Evolutionary conservation across 2,113 vertebrate genomes (phyloP).

Genomic region (Natator depressus): DNA sequence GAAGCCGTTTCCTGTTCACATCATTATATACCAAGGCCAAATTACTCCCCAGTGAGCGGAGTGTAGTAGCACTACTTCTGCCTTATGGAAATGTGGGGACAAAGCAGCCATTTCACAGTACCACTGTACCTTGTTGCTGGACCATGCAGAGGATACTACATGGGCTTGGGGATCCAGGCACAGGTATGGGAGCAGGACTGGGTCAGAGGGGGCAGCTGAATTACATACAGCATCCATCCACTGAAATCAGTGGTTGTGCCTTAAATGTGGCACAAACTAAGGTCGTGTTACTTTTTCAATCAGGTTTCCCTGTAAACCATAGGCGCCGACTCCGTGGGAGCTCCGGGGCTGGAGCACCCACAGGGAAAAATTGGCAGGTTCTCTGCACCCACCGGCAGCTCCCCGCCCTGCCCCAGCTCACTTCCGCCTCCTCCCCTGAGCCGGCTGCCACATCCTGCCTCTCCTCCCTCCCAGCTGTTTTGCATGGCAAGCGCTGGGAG

Average conservation of each 20-base stretch:
- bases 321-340: no score
- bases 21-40: neutral
- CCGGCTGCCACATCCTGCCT: no score
- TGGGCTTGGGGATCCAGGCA: neutral
- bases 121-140: neutral
- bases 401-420: no score
- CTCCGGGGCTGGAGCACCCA: no score
- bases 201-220: neutral
- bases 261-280: neutral
- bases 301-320: neutral
- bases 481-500: no score
- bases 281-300: neutral
- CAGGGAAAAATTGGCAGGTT: no score
- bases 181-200: neutral
- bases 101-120: neutral
- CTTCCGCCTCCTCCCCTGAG: no score
- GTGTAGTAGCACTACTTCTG: neutral
- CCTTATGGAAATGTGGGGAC: neutral
- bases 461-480: no score
- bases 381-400: no score
- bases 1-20: neutral
- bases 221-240: neutral
- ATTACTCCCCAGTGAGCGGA: neutral
- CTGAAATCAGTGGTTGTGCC: neutral
- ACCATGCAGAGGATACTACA: neutral